These are phyloP conservation scores for Echeneis naucrates DNA, from an alignment of 2,797 vertebrate species.

Conservation along the genomic window DNA sequence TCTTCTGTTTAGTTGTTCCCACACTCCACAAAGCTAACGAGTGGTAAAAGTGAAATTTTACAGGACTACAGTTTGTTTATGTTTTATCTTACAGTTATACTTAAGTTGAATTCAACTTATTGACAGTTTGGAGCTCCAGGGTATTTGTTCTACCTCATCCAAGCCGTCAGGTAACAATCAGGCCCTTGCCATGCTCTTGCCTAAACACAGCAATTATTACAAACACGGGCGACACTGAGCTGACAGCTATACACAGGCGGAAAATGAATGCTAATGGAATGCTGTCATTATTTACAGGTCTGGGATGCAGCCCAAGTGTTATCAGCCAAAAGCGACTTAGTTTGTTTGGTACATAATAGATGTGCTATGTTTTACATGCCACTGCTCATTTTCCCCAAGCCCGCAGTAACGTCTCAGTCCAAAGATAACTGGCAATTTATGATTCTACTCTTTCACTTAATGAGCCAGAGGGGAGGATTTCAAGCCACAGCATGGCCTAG, in stretches of 20 bases:
- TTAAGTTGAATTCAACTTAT: slow-evolving; percentile 46
- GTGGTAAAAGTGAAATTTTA: slow-evolving; percentile 31
- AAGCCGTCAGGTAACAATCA: slow-evolving; percentile 69
- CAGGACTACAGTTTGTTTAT: slow-evolving; percentile 41
- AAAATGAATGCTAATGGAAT: slow-evolving; percentile 80
- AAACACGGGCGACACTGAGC: slow-evolving; percentile 73
- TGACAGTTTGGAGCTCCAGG: slow-evolving; percentile 63
- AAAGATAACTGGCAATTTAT: slow-evolving; percentile 84
- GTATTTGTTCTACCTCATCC: slow-evolving; percentile 66
- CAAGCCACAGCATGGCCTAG: slow-evolving; percentile 63
- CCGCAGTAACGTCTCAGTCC: slow-evolving; percentile 71
- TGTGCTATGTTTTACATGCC: slow-evolving; percentile 82
- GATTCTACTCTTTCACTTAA: slow-evolving; percentile 80
- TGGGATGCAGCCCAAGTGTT: slow-evolving; percentile 80
- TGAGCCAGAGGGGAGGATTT: slow-evolving; percentile 66
- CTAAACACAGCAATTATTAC: slow-evolving; percentile 79
- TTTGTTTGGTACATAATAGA: slow-evolving; percentile 84
- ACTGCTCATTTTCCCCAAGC: slow-evolving; percentile 78
- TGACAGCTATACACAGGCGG: slow-evolving; percentile 74
- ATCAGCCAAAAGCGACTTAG: slow-evolving; percentile 76
- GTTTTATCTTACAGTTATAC: slow-evolving; percentile 36
- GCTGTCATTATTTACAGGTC: slow-evolving; percentile 83
- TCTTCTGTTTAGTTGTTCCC: slow-evolving; percentile 48
- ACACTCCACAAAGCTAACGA: slow-evolving; percentile 30
- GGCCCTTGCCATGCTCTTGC: slow-evolving; percentile 59